Evolutionary conservation across 2,888 invertebrate species (phyloP), one percentile per base, ranked within the genome.

Genomic region (Habrosyne pyritoides): DNA sequence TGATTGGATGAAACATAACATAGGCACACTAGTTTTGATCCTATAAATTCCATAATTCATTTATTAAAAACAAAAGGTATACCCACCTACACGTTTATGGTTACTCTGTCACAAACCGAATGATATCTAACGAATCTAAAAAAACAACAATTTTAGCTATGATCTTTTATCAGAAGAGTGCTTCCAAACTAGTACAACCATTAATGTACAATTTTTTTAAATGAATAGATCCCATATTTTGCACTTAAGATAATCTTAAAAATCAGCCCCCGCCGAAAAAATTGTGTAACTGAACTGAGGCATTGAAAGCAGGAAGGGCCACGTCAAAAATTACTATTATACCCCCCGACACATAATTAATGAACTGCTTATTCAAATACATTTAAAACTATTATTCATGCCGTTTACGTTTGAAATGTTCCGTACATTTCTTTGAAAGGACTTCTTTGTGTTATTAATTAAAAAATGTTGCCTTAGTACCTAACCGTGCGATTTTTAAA

Each of bases 331-430:
- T 86, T 84, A 89, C 90, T 89, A 92, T 91, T 90, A 91, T 90
- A 84, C 83, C 85, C 79, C 42, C 76, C 71, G 73, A 71, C 77
- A 75, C 75, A 87, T 90, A 89, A 92, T 92, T 92, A 92, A 92
- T 92, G 92, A 92, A 90, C 86, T 84, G 87, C 87, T 88, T 91
- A 91, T 92, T 91, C 89, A 92, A 92, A 92, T 91, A 89, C 87
- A 87, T 92, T 91, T 88, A 87, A 91, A 92, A 91, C 92, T 91
- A 92, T 92, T 92, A 92, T 91, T 91, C 90, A 91, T 89, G 84
- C 87, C 88, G 87, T 92, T 92, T 91, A 88, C 84, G 84, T 91
- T 90, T 90, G 85, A 89, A 89, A 86, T 69, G 84, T 84, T 81
- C 91, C 91, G 91, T 89, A 87, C 73, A 78, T 85, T 87, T 83